Percentiles rank a stretch among this genome's conserved stretches.
Conservation (phyloP, 1,140 invertebrate genomes). For the Charaxes varanes region DNA sequence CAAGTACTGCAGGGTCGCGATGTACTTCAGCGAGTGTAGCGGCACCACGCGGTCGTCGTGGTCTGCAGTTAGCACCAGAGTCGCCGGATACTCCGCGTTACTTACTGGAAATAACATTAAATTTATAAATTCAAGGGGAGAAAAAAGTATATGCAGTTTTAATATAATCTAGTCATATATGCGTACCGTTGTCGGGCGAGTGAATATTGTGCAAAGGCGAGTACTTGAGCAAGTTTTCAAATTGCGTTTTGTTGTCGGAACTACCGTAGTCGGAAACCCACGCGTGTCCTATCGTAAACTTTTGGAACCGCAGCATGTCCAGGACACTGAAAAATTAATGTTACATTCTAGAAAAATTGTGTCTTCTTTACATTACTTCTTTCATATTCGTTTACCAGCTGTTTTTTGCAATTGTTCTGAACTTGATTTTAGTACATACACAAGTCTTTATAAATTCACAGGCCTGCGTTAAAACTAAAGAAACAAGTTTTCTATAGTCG, state of each 20-base stretch:
- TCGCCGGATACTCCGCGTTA: conserved; percentile 89
- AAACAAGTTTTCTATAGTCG: no score
- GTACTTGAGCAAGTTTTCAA: conserved; percentile 91
- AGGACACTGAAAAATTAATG: conserved; percentile 92
- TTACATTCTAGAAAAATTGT: no score
- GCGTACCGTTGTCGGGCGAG: conserved; percentile 76
- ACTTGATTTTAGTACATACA: no score
- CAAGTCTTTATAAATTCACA: no score
- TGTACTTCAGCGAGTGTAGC: conserved; percentile 95
- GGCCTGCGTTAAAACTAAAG: conserved; percentile 6
- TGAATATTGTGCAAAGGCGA: conserved; percentile 96
- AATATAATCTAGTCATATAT: no score
- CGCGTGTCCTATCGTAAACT: conserved; percentile 97
- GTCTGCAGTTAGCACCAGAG: conserved; percentile 93
- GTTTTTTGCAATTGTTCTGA: no score
- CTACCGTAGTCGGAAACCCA: conserved; percentile 98
- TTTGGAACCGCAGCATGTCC: conserved; percentile 98
- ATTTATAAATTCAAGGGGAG: not conserved
- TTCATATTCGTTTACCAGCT: no score
- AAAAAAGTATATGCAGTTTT: no score
- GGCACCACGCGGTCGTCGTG: conserved; percentile 99
- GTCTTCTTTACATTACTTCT: no score
- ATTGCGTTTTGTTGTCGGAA: conserved; percentile 91
- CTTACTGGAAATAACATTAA: conserved; percentile 15
- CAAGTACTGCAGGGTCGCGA: conserved; percentile 91